Evolutionary conservation across 1,140 invertebrate genomes (phyloP).

Genomic region (Bacillus rossius): DNA sequence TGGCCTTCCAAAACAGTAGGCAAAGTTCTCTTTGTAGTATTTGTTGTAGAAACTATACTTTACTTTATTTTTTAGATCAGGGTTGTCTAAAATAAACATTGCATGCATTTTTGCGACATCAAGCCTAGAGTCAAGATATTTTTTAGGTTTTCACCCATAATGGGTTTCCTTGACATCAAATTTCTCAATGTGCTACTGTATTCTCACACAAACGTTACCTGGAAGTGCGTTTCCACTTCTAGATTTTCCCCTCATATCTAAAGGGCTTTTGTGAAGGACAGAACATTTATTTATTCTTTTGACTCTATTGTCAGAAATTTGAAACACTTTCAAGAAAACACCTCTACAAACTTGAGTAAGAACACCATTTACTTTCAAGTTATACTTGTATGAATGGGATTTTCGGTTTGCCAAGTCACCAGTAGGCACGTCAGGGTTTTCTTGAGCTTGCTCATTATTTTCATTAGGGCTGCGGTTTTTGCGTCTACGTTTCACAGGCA

Average conservation of each 20-base stretch:
- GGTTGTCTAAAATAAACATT: slow-evolving; percentile 14
- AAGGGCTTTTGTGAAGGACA: slow-evolving; percentile 6
- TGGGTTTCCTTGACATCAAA: slow-evolving; percentile 13
- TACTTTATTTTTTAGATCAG: slow-evolving; percentile 7
- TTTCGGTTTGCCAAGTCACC: too few species aligned
- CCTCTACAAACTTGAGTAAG: too few species aligned
- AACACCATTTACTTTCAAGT: too few species aligned
- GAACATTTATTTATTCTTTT: slow-evolving; percentile 3
- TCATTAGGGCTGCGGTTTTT: too few species aligned
- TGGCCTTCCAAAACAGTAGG: slow-evolving; percentile 18
- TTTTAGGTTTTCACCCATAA: slow-evolving; percentile 7
- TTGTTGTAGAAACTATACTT: slow-evolving; percentile 12
- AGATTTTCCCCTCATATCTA: slow-evolving; percentile 14
- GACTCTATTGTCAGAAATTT: too few species aligned
- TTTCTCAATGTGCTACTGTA: slow-evolving; percentile 5
- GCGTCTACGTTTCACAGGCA: too few species aligned
- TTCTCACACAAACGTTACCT: slow-evolving; percentile 1
- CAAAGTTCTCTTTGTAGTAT: slow-evolving; percentile 18
- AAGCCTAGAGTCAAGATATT: slow-evolving; percentile 9
- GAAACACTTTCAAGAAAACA: too few species aligned
- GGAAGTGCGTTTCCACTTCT: slow-evolving; percentile 3
- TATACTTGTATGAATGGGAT: too few species aligned
- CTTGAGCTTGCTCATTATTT: too few species aligned
- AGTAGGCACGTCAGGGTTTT: too few species aligned
- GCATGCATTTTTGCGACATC: slow-evolving; percentile 17